Conservation (phyloP, 64 coral and sea anemone species). For the Stichodactyla mertensii region DNA sequence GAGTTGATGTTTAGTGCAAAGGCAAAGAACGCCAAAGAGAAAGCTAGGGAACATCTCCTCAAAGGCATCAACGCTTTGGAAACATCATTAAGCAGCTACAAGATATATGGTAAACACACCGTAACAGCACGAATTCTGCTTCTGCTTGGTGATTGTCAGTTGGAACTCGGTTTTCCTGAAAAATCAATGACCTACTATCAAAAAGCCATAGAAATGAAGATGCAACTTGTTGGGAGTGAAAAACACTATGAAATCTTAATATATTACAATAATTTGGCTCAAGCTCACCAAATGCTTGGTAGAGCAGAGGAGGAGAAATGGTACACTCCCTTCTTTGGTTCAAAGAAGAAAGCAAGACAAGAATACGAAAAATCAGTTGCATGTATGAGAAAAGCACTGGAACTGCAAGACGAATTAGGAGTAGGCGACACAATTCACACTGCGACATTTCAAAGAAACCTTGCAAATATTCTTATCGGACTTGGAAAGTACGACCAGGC, state of each 20-base stretch:
- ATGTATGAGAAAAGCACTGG: slow-evolving; percentile 23
- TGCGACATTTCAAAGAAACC: slow-evolving; percentile 32
- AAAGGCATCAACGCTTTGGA: background rate
- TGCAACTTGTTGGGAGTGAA: background rate
- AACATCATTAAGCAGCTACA: background rate
- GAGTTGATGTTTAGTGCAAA: background rate
- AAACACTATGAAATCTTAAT: slow-evolving; percentile 29
- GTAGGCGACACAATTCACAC: slow-evolving; percentile 28
- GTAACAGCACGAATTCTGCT: background rate
- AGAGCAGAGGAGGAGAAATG: background rate
- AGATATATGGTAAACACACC: background rate
- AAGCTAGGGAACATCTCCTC: background rate
- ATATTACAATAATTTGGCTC: slow-evolving; percentile 30
- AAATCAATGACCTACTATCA: background rate
- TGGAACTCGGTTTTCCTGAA: background rate
- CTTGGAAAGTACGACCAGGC: background rate
- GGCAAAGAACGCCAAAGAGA: background rate
- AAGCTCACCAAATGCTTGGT: slow-evolving; percentile 23
- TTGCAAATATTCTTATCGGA: slow-evolving; percentile 13
- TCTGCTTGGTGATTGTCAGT: background rate
- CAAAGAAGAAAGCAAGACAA: background rate
- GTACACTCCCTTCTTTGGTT: background rate
- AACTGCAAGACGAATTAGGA: slow-evolving; percentile 14
- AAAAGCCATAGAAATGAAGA: background rate
- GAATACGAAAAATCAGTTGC: slow-evolving; percentile 23